These are phyloP conservation scores for Sphinx pinastri DNA, from an alignment of 2,888 invertebrate species.

Conservation along the genomic window DNA sequence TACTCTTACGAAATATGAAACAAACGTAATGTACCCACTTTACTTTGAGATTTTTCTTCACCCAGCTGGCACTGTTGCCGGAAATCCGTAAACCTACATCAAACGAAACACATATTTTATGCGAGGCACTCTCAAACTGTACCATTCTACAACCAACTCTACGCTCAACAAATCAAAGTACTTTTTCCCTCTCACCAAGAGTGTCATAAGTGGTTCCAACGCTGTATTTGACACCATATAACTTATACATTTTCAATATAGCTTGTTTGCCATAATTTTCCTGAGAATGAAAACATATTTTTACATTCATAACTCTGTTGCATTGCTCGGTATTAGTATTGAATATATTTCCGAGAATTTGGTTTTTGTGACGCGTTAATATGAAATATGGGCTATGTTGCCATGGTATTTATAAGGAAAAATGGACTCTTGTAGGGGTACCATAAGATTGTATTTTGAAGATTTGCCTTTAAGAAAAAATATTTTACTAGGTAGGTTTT, in stretches of 20 bases:
- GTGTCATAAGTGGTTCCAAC: slow-evolving; percentile 67
- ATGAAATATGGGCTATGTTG: background rate
- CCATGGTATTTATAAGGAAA: background rate
- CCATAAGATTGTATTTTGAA: background rate
- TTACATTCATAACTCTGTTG: slow-evolving; percentile 8
- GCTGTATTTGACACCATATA: slow-evolving; percentile 55
- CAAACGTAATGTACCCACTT: slow-evolving; percentile 52
- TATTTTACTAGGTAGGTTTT: background rate
- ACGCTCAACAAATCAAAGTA: background rate
- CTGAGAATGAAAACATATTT: slow-evolving; percentile 43
- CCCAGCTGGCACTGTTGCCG: slow-evolving; percentile 71
- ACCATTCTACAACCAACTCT: slow-evolving; percentile 1
- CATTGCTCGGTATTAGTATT: background rate
- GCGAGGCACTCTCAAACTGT: slow-evolving; percentile 7
- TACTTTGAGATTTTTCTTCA: slow-evolving; percentile 56
- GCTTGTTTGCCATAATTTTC: slow-evolving; percentile 74
- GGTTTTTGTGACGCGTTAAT: background rate
- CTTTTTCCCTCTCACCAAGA: slow-evolving; percentile 46
- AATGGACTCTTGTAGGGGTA: background rate
- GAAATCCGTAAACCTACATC: slow-evolving; percentile 60
- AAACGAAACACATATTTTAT: slow-evolving; percentile 34
- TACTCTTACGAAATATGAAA: slow-evolving; percentile 26
- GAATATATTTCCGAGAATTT: too few relatives aligned
- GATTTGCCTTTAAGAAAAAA: background rate
- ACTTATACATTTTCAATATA: slow-evolving; percentile 57